Conservation (phyloP, 1,140 invertebrate genomes). For the Drosophila nannoptera region DNA sequence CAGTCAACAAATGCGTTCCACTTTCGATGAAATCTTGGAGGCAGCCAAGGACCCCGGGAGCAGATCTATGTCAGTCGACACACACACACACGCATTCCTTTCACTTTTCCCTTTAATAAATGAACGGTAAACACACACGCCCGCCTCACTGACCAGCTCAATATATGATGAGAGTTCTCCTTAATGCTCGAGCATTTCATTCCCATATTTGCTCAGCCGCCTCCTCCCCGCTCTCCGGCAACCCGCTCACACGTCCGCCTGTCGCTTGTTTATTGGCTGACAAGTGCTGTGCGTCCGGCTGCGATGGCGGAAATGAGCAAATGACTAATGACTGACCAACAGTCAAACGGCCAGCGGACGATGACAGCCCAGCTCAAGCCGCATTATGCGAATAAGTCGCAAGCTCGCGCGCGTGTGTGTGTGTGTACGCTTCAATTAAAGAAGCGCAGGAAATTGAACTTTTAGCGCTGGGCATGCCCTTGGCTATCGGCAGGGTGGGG, state of each 20-base stretch:
- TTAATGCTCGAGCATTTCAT: constrained; percentile 38
- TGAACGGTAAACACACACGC: neutral
- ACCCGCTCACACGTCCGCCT: neutral
- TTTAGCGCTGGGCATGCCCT: constrained; percentile 40
- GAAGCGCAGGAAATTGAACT: constrained; percentile 75
- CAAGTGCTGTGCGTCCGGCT: constrained; percentile 75
- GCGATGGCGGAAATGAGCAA: constrained; percentile 74
- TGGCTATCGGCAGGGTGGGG: neutral
- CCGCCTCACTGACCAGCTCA: constrained; percentile 8
- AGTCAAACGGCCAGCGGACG: constrained; percentile 42
- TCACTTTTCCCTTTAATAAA: neutral
- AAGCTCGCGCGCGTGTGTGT: constrained; percentile 41
- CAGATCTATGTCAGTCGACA: constrained; percentile 4
- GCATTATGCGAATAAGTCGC: constrained; percentile 12
- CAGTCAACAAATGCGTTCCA: constrained; percentile 24
- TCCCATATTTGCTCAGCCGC: constrained; percentile 23
- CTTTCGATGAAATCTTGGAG: constrained; percentile 26
- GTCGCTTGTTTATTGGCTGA: constrained; percentile 72
- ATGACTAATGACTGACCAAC: constrained; percentile 76
- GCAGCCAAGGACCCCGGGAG: neutral
- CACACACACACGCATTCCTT: neutral
- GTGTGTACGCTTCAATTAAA: constrained; percentile 73
- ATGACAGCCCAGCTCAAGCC: constrained; percentile 1
- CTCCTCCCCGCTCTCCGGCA: too few species aligned
- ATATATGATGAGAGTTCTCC: constrained; percentile 21